phyloP scores from a whole-genome alignment of 2,797 vertebrate genomes.

The Phrynocephalus forsythii region DNA sequence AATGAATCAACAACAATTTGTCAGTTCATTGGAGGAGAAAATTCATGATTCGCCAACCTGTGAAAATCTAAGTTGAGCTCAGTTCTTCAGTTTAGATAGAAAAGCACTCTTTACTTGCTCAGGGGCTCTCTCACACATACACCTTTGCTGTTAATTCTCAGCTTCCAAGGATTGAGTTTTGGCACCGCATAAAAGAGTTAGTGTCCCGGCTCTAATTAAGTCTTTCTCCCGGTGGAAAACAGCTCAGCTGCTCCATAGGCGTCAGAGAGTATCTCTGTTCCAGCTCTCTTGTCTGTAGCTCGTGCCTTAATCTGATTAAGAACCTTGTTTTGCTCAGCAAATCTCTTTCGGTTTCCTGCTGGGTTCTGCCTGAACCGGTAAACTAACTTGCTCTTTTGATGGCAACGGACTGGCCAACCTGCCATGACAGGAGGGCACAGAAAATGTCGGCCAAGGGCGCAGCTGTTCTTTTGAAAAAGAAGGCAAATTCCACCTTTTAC shows the following conservation, averaged over 20 bases:
- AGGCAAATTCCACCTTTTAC: no score
- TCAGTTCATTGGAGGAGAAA: no score
- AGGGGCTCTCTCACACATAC: background rate
- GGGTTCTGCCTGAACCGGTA: background rate
- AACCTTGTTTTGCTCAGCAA: background rate
- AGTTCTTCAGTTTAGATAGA: background rate
- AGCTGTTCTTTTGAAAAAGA: background rate
- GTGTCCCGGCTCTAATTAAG: background rate
- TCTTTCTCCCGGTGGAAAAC: background rate
- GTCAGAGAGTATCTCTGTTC: background rate
- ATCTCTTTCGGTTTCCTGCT: background rate
- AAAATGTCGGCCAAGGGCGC: background rate
- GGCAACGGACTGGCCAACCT: background rate
- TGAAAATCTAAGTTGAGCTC: no score
- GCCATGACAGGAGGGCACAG: background rate
- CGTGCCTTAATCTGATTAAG: background rate
- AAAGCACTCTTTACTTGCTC: background rate
- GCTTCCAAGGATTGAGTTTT: background rate
- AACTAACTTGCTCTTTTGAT: background rate
- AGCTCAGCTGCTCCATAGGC: background rate
- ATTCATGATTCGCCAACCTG: no score
- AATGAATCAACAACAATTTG: no score
- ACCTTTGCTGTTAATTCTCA: background rate
- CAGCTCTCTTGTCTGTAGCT: no score
- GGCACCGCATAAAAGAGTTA: background rate